phyloP scores from a whole-genome alignment of 2,888 invertebrate species.

The Crematogaster levior region DNA sequence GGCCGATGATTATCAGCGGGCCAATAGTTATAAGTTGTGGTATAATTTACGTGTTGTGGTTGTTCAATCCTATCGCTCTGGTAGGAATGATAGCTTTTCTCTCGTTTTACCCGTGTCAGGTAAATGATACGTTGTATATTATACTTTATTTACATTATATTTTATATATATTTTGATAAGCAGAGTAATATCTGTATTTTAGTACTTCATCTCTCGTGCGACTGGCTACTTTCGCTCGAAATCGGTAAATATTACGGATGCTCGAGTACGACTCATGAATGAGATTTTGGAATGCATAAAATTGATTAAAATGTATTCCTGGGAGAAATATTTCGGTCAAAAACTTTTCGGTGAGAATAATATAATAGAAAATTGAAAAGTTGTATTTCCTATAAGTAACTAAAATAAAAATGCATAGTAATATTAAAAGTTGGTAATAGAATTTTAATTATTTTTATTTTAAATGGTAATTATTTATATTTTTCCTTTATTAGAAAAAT shows the following conservation, averaged over 20 bases:
- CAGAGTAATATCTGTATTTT: slow-evolving; percentile 46
- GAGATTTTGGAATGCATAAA: slow-evolving; percentile 88
- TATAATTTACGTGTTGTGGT: slow-evolving; percentile 86
- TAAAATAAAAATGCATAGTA: neutral
- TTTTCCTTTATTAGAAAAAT: slow-evolving; percentile 9
- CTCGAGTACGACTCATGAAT: slow-evolving; percentile 86
- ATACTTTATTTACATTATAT: neutral
- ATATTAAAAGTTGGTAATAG: neutral
- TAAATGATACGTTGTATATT: slow-evolving; percentile 75
- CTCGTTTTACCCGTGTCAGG: slow-evolving; percentile 87
- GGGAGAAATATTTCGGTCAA: slow-evolving; percentile 88
- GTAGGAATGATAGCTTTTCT: slow-evolving; percentile 86
- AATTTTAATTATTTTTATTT: neutral
- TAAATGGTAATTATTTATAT: neutral
- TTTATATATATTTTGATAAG: neutral
- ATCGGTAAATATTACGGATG: slow-evolving; percentile 74
- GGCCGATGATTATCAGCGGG: slow-evolving; percentile 87
- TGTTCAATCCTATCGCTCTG: slow-evolving; percentile 87
- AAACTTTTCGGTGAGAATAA: slow-evolving; percentile 83
- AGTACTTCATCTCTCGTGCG: slow-evolving; percentile 85
- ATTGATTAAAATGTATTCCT: slow-evolving; percentile 89
- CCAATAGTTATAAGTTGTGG: slow-evolving; percentile 86
- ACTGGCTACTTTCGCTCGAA: slow-evolving; percentile 82
- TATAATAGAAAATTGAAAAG: neutral
- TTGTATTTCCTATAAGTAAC: neutral